These are phyloP conservation scores for Emydocephalus ijimae DNA, from an alignment of 2,113 vertebrate species.

Conservation along the genomic window DNA sequence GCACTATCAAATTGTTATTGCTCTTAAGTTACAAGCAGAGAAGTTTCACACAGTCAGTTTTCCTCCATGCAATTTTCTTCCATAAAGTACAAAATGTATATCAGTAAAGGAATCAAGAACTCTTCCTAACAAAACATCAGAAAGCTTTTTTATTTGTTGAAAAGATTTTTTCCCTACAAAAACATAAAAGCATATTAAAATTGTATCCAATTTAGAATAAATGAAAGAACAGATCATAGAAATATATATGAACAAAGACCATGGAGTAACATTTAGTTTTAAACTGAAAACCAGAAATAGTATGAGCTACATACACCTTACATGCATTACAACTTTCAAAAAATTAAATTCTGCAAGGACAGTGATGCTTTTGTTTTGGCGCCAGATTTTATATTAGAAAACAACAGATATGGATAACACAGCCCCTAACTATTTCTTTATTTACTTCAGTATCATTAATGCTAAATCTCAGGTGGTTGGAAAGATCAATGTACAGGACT, in stretches of 20 bases:
- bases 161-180: constrained; percentile 36
- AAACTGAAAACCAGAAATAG: neutral
- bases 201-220: constrained; percentile 42
- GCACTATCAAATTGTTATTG: neutral
- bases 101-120: constrained; percentile 19
- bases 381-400: neutral
- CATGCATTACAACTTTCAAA: neutral
- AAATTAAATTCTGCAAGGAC: neutral
- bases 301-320: neutral
- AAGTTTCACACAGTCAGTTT: neutral
- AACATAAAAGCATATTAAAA: constrained; percentile 38
- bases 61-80: neutral
- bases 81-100: constrained; percentile 7
- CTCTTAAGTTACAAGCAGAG: neutral
- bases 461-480: neutral
- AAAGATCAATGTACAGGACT: neutral
- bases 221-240: neutral
- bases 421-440: neutral
- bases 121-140: constrained; percentile 32
- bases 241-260: constrained; percentile 24
- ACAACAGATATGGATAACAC: neutral
- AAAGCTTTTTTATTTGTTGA: constrained; percentile 39
- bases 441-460: neutral
- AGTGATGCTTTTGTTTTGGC: neutral
- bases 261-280: constrained; percentile 8